Conservation (phyloP, 2,888 invertebrate genomes). For the Lithosia quadra region DNA sequence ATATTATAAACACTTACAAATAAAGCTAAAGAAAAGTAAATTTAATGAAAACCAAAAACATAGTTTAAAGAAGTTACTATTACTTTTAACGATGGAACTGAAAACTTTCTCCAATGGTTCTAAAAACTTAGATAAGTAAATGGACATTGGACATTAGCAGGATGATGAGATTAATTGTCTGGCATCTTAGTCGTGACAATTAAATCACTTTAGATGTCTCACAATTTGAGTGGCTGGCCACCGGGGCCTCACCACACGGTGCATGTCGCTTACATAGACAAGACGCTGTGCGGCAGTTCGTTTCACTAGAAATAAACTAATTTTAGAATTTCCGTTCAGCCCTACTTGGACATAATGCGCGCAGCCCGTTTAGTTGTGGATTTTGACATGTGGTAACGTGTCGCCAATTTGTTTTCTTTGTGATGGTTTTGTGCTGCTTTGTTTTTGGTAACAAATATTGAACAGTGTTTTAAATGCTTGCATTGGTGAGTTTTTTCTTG, state of each 20-base stretch:
- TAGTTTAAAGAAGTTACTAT: background rate
- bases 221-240: slow-evolving; percentile 70
- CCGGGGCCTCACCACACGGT: slow-evolving; percentile 68
- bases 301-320: slow-evolving; percentile 84
- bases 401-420: slow-evolving; percentile 51
- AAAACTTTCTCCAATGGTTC: slow-evolving; percentile 33
- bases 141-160: slow-evolving; percentile 55
- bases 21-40: background rate
- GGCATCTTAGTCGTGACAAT: slow-evolving; percentile 71
- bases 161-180: slow-evolving; percentile 65
- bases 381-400: slow-evolving; percentile 64
- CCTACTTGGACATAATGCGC: slow-evolving; percentile 80
- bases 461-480: slow-evolving; percentile 39
- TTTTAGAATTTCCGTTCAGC: slow-evolving; percentile 85
- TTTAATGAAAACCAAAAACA: too few relatives aligned
- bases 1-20: background rate
- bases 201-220: slow-evolving; percentile 79
- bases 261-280: slow-evolving; percentile 74
- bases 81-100: background rate
- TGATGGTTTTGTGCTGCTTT: slow-evolving; percentile 43
- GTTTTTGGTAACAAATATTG: slow-evolving; percentile 49
- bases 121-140: slow-evolving; percentile 49
- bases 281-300: slow-evolving; percentile 71
- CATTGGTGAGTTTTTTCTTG: slow-evolving; percentile 42
- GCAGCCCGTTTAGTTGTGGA: slow-evolving; percentile 72